phyloP scores from a whole-genome alignment of 2,797 vertebrate genomes.

The Esox lucius region DNA sequence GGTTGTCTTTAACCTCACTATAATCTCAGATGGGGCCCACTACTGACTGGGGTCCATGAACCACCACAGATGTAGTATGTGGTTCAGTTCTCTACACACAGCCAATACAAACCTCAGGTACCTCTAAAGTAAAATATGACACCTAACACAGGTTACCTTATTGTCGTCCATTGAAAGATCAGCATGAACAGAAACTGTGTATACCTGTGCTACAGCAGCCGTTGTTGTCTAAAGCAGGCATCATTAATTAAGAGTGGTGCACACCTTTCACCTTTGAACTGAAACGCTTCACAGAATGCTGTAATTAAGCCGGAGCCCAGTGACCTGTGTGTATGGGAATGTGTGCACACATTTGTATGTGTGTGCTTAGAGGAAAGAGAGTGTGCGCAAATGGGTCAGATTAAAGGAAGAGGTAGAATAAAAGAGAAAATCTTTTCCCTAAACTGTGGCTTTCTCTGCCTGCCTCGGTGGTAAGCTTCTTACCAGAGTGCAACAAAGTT shows the following conservation, averaged over 20 bases:
- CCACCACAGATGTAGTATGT: too few species aligned
- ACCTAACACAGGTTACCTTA: background rate
- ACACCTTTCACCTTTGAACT: conserved; percentile 13
- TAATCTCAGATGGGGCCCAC: too few species aligned
- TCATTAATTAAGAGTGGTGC: conserved; percentile 18
- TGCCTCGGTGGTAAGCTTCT: background rate
- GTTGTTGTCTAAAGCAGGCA: conserved; percentile 19
- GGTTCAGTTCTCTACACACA: too few species aligned
- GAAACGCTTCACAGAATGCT: conserved; percentile 24
- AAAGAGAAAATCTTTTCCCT: conserved; percentile 6
- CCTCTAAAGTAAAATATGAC: too few species aligned
- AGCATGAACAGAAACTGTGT: background rate
- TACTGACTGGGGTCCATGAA: too few species aligned
- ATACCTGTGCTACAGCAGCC: conserved; percentile 20
- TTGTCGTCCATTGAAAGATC: background rate
- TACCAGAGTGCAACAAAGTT: conserved; percentile 3
- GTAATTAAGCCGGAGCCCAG: conserved; percentile 12
- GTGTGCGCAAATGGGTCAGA: background rate
- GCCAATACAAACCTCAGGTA: too few species aligned
- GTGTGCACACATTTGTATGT: conserved; percentile 1
- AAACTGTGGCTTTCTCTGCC: background rate
- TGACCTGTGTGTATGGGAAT: background rate
- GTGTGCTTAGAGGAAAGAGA: background rate
- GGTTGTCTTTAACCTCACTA: background rate
- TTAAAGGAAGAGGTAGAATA: background rate